Evolutionary conservation across 2,888 invertebrate genomes (phyloP).

Genomic region (Rhopalosiphum nymphaeae): DNA sequence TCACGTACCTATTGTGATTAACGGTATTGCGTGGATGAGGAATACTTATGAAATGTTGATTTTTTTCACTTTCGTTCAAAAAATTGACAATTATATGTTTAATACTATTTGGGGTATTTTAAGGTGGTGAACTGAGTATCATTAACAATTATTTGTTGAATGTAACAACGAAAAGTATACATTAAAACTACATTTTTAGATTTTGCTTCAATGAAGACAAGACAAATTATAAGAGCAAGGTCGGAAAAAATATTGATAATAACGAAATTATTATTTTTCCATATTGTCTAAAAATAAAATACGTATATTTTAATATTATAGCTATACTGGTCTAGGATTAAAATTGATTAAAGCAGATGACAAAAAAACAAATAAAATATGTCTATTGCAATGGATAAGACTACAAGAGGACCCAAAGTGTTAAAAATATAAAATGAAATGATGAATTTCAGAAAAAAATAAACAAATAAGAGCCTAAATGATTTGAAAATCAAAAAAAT

Average conservation of each 20-base stretch:
- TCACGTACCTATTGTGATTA: background rate
- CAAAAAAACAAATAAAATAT: too few relatives aligned
- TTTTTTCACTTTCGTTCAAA: background rate
- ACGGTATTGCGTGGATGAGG: background rate
- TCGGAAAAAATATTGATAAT: background rate
- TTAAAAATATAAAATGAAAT: background rate
- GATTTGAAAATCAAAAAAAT: background rate
- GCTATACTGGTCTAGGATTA: too few relatives aligned
- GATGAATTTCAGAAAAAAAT: background rate
- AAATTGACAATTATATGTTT: background rate
- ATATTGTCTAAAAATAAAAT: too few relatives aligned
- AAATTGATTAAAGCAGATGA: too few relatives aligned
- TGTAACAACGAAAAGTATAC: background rate
- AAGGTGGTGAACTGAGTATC: rapidly evolving
- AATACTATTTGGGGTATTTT: background rate
- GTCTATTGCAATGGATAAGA: too few relatives aligned
- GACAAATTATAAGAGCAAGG: background rate
- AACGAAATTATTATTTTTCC: too few relatives aligned
- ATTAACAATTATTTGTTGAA: background rate
- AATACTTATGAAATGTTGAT: background rate
- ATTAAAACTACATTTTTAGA: background rate
- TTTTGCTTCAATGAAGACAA: background rate
- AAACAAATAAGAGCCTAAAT: background rate
- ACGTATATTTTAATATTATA: too few relatives aligned
- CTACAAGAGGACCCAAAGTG: too few relatives aligned